Conservation (phyloP, 2,888 invertebrate genomes). For the Sialis lutaria region DNA sequence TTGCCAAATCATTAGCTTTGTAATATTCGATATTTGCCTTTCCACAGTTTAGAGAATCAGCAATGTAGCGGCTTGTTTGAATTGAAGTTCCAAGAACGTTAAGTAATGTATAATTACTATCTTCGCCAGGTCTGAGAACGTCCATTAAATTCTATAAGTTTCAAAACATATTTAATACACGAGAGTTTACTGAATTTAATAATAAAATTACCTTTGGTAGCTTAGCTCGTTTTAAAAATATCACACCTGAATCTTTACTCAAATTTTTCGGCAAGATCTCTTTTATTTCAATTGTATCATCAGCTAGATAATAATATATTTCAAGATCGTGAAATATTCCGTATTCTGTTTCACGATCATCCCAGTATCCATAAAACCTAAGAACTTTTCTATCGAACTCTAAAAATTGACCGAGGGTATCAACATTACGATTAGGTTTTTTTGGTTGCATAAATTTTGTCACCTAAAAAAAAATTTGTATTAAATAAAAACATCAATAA, state of each 20-base stretch:
- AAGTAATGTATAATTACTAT: conserved; percentile 32
- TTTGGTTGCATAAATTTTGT: conserved; percentile 22
- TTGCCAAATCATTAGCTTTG: conserved; percentile 57
- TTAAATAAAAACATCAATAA: not conserved
- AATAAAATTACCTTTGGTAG: conserved; percentile 48
- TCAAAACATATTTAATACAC: not conserved
- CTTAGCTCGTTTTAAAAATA: conserved; percentile 57
- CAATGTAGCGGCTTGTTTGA: conserved; percentile 33
- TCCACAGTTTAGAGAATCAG: conserved; percentile 38
- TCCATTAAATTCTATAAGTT: not conserved
- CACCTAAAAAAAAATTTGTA: conserved; percentile 8
- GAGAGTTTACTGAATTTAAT: not conserved
- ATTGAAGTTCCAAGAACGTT: conserved; percentile 42
- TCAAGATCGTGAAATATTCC: conserved; percentile 65
- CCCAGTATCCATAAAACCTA: conserved; percentile 80
- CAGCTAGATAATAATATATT: conserved; percentile 69
- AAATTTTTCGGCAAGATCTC: conserved; percentile 51
- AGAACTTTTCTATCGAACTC: conserved; percentile 59
- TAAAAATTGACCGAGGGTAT: conserved; percentile 63
- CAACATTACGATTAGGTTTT: conserved; percentile 36
- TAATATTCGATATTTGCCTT: conserved; percentile 31
- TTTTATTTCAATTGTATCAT: conserved; percentile 78
- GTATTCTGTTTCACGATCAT: conserved; percentile 59
- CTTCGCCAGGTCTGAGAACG: conserved; percentile 29
- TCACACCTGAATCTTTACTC: conserved; percentile 50